Evolutionary conservation across 2,797 vertebrate genomes (phyloP), one percentile per base, ranked within the genome.

Genomic region (Merluccius polli): DNA sequence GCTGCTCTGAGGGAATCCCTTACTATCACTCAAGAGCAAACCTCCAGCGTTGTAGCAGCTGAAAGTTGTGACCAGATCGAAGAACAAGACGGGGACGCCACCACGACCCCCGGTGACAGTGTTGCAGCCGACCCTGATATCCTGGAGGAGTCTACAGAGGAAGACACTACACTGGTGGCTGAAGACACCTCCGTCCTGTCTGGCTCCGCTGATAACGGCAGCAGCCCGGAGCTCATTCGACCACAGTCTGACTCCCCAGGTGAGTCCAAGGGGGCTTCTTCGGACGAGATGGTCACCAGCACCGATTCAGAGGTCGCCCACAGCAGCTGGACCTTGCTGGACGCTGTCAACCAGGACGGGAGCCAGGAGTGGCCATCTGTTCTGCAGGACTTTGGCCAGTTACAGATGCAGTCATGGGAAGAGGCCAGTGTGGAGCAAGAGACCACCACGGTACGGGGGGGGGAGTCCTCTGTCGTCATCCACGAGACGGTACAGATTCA

Each of bases 261-360:
- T 72, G 93, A 93, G 73, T 93, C 92, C 71, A 95, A 94, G 83
- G 93, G 85, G 41, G 86, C 92, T 1, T 94, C 93, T 0, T 95
- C 94, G 0, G 94, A 95, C 72, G 94, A 95, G 76, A 95, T 95
- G 94, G 92, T 94, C 0, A 89, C 92, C 70, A 95, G 94, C 71
- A 94, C 91, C 27, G 94, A 95, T 80, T 95, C 94, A 11, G 94
- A 95, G 81, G 94, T 94, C 72, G 93, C 92, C 38, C 94, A 94
- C 84, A 95, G 92, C 87, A 95, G 93, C 90, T 95, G 94, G 94
- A 95, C 94, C 13, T 90, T 95, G 44, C 78, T 95, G 74, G 94
- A 95, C 70, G 93, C 94, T 65, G 77, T 93, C 73, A 94, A 92
- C 84, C 94, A 94, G 85, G 94, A 95, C 5, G 89, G 88, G 48